A percentile compares a stretch with the other conserved stretches of the same genome.
Evolutionary conservation across 1,140 invertebrate species (phyloP).

Genomic region (Drosophila setifemur): DNA sequence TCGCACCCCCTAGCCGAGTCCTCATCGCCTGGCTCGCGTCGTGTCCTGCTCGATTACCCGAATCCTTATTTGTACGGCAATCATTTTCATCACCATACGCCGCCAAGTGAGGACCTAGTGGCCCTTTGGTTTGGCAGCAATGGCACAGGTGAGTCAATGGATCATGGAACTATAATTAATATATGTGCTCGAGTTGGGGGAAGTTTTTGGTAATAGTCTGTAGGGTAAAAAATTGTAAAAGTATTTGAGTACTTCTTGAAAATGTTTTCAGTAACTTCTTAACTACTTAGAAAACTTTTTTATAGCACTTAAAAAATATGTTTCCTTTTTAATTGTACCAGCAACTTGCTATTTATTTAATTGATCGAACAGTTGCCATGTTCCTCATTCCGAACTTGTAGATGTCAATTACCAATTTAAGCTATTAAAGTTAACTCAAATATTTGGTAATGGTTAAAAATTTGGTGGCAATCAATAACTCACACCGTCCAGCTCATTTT

Average conservation of each 20-base stretch:
- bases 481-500: constrained; percentile 21
- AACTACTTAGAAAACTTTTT: too few species aligned
- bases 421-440: not conserved
- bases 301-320: too few species aligned
- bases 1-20: constrained; percentile 18
- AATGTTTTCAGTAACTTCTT: too few species aligned
- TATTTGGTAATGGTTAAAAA: constrained; percentile 6
- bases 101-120: constrained; percentile 83
- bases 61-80: constrained; percentile 83
- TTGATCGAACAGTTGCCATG: not conserved
- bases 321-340: too few species aligned
- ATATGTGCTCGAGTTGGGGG: too few species aligned
- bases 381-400: not conserved
- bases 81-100: constrained; percentile 82
- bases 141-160: constrained; percentile 82
- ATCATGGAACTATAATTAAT: not conserved
- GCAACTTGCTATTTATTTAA: not conserved
- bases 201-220: too few species aligned
- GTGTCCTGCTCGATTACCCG: constrained; percentile 80
- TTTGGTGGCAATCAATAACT: constrained; percentile 26
- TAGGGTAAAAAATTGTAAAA: too few species aligned
- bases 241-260: too few species aligned
- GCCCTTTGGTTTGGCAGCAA: constrained; percentile 84
- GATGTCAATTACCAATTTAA: constrained; percentile 1
- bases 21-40: constrained; percentile 69